Percentiles rank a stretch among this genome's conserved stretches.
phyloP scores from a whole-genome alignment of 2,888 invertebrate species.

The Erannis defoliaria region DNA sequence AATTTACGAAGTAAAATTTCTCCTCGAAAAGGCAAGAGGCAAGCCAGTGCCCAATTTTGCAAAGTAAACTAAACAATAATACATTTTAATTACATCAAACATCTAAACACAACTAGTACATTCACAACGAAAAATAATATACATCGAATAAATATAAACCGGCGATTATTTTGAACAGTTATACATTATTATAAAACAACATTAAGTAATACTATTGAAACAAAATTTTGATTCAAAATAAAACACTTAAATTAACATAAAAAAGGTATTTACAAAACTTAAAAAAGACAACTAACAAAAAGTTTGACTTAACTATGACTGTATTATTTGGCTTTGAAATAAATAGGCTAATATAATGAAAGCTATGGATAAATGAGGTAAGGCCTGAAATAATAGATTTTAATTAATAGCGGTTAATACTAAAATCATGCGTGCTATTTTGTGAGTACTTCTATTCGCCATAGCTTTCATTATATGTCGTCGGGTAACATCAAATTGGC shows the following conservation, averaged over 20 bases:
- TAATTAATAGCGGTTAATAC: conserved; percentile 7
- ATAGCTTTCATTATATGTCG: conserved; percentile 84
- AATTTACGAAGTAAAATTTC: conserved; percentile 41
- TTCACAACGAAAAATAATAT: conserved; percentile 74
- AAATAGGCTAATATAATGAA: conserved; percentile 84
- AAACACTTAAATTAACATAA: conserved; percentile 73
- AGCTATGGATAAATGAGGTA: conserved; percentile 70
- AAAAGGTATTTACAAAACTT: conserved; percentile 82
- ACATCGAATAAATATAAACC: conserved; percentile 81
- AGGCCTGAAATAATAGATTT: conserved; percentile 22
- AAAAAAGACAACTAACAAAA: conserved; percentile 76
- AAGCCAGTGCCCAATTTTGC: conserved; percentile 67
- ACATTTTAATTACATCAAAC: conserved; percentile 62
- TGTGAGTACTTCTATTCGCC: conserved; percentile 59
- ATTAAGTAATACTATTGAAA: conserved; percentile 74
- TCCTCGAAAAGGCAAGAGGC: conserved; percentile 57
- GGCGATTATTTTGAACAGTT: conserved; percentile 72
- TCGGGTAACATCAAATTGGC: conserved; percentile 85
- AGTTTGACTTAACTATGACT: conserved; percentile 83
- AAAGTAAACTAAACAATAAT: conserved; percentile 52
- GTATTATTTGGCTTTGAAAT: conserved; percentile 86
- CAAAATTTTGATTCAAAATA: conserved; percentile 74
- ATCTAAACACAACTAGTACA: conserved; percentile 64
- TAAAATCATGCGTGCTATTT: conserved; percentile 35
- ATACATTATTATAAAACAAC: conserved; percentile 78